phyloP scores from a whole-genome alignment of 2,888 invertebrate genomes.

The Patella caerulea region DNA sequence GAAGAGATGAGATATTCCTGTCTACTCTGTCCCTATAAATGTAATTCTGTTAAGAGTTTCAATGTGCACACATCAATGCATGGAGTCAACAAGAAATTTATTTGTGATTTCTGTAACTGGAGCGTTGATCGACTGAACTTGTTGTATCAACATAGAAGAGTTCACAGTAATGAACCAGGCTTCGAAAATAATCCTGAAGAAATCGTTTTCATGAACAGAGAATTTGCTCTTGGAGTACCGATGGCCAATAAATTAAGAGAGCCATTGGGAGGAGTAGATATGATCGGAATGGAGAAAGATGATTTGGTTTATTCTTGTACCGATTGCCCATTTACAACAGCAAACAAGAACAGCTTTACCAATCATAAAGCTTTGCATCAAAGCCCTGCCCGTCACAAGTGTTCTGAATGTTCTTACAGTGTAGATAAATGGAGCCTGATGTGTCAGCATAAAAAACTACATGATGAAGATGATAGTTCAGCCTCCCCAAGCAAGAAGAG shows the following conservation, averaged over 20 bases:
- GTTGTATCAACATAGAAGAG: conserved; percentile 60
- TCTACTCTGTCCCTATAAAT: conserved; percentile 55
- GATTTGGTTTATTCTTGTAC: conserved; percentile 42
- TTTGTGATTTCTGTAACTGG: conserved; percentile 67
- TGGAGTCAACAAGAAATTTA: conserved; percentile 55
- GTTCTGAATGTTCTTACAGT: conserved; percentile 61
- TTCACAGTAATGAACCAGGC: conserved; percentile 50
- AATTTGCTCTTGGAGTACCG: conserved; percentile 50
- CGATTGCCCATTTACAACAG: conserved; percentile 46
- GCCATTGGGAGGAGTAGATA: conserved; percentile 22
- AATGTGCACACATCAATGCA: conserved; percentile 61
- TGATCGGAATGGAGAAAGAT: conserved; percentile 28
- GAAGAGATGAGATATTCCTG: conserved; percentile 46
- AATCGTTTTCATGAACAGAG: conserved; percentile 55
- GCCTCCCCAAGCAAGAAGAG: conserved; percentile 5
- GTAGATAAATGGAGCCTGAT: conserved; percentile 55
- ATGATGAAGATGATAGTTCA: conserved; percentile 26
- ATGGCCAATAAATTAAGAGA: background rate
- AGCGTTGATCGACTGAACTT: conserved; percentile 60
- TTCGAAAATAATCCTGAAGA: conserved; percentile 50
- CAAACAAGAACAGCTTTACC: conserved; percentile 41
- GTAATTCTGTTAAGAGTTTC: conserved; percentile 55
- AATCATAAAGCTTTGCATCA: conserved; percentile 39
- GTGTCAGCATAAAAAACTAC: conserved; percentile 58
- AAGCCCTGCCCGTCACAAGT: conserved; percentile 37